Evolutionary conservation across 2,113 vertebrate genomes (phyloP).

Genomic region (Boulengeromyrus knoepffleri): DNA sequence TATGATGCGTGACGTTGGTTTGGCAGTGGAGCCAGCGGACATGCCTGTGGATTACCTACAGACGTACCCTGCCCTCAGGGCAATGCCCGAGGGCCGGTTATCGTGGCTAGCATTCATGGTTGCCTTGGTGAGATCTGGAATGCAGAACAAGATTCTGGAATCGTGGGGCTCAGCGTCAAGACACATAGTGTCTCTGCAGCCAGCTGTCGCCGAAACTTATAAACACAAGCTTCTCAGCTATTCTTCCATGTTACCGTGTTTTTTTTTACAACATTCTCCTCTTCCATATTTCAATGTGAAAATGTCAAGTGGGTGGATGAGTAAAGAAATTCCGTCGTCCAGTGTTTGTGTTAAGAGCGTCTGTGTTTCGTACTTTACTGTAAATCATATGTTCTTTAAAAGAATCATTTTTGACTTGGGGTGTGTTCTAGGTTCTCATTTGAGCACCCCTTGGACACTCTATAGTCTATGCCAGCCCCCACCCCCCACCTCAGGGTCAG

Average conservation of each 20-base stretch:
- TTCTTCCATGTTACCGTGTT: neutral
- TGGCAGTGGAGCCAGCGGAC: neutral
- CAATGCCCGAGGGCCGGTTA: neutral
- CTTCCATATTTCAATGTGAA: neutral
- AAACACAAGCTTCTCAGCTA: neutral
- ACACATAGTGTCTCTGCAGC: neutral
- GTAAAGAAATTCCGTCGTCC: neutral
- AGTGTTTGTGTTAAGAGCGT: neutral
- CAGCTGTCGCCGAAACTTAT: neutral
- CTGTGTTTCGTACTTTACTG: neutral
- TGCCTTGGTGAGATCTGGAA: neutral
- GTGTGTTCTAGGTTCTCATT: neutral
- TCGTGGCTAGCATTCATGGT: neutral
- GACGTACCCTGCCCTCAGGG: neutral
- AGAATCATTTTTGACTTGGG: neutral
- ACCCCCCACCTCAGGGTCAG: neutral
- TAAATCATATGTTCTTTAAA: neutral
- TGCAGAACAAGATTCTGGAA: neutral
- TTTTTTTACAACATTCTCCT: neutral
- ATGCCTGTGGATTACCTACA: neutral
- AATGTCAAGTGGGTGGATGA: neutral
- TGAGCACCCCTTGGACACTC: neutral
- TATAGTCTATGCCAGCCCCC: neutral
- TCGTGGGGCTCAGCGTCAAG: neutral
- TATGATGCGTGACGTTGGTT: neutral